Evolutionary conservation across 2,113 vertebrate species (phyloP).

Genomic region (Barnardius zonarius): DNA sequence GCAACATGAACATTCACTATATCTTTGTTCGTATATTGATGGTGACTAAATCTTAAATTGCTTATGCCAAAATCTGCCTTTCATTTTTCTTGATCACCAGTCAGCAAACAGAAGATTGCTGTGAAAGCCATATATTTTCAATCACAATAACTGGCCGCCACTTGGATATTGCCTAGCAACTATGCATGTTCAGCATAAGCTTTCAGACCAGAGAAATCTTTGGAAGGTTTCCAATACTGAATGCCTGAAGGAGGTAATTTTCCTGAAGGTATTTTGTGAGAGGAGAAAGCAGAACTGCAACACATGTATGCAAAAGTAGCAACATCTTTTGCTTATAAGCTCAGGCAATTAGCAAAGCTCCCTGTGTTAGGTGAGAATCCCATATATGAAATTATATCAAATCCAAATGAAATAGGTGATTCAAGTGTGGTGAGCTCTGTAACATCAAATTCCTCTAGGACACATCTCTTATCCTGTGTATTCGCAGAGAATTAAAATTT

Average conservation of each 20-base stretch:
- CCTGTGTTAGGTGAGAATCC: background rate
- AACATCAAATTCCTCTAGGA: background rate
- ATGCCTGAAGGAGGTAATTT: background rate
- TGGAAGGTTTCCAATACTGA: background rate
- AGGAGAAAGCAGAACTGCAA: background rate
- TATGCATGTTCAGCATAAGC: background rate
- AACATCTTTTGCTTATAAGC: background rate
- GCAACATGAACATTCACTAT: background rate
- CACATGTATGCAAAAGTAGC: background rate
- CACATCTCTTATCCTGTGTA: background rate
- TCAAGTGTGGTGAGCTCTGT: background rate
- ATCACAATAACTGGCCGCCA: background rate
- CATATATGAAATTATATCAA: background rate
- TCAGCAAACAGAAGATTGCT: background rate
- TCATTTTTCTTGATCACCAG: background rate
- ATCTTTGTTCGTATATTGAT: background rate
- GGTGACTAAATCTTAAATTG: background rate
- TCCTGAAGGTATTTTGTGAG: background rate
- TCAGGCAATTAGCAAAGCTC: background rate
- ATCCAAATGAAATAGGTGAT: background rate
- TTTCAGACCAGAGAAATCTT: background rate
- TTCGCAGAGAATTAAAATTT: constrained; percentile 28
- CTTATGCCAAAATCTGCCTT: background rate
- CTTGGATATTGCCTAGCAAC: background rate
- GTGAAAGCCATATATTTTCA: background rate